Percentiles rank a stretch among this genome's conserved stretches.
Conservation (phyloP, 2,113 vertebrate species). For the Mesembrinibis cayennensis region DNA sequence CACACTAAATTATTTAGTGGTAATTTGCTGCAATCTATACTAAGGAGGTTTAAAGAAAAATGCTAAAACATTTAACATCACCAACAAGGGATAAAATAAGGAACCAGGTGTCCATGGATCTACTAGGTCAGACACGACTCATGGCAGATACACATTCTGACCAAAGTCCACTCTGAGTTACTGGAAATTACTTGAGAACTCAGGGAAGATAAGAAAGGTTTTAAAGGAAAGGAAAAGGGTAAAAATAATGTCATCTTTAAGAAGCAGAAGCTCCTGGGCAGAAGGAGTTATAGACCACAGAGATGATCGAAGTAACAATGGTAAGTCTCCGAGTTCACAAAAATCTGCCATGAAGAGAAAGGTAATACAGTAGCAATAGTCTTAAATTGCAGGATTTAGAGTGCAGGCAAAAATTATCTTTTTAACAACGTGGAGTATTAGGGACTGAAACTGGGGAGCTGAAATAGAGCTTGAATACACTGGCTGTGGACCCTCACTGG, state of each 20-base stretch:
- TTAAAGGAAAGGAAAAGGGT: not conserved
- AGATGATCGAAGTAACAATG: not conserved
- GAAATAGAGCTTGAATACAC: not conserved
- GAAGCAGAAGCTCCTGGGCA: not conserved
- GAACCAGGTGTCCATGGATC: not conserved
- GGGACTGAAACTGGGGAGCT: not conserved
- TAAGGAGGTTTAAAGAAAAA: not conserved
- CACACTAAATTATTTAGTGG: not conserved
- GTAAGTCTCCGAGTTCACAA: not conserved
- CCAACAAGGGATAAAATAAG: not conserved
- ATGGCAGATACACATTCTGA: not conserved
- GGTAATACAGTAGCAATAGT: not conserved
- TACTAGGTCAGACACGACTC: not conserved
- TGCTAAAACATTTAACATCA: not conserved
- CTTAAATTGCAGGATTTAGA: not conserved
- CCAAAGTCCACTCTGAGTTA: not conserved
- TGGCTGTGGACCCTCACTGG: not conserved
- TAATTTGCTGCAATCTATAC: fast-evolving
- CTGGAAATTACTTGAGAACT: not conserved
- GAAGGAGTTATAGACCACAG: not conserved
- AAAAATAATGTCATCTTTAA: not conserved
- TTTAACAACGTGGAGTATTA: fast-evolving
- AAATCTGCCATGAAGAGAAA: not conserved
- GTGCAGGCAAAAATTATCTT: not conserved
- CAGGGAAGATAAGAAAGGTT: not conserved